These are phyloP conservation scores for Taenioides sp. DNA, from an alignment of 2,797 vertebrate genomes.

Conservation along the genomic window DNA sequence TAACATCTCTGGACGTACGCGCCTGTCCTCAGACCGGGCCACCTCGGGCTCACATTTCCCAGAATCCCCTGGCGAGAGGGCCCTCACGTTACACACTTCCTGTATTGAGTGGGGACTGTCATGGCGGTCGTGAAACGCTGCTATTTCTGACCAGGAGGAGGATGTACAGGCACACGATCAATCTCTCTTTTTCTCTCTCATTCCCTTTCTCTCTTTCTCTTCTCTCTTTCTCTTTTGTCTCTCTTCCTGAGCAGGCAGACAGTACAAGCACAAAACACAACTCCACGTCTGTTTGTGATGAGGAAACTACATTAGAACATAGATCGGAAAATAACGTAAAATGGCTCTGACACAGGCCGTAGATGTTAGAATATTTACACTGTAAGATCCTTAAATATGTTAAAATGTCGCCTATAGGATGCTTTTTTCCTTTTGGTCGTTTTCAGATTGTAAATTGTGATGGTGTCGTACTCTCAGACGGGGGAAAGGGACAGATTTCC, in stretches of 20 bases:
- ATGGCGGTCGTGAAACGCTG: slow-evolving; percentile 68
- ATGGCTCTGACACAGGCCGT: too few relatives aligned
- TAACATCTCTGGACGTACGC: background rate
- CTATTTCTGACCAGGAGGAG: slow-evolving; percentile 74
- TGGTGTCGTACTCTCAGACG: too few relatives aligned
- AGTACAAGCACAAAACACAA: too few relatives aligned
- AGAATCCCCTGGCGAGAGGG: slow-evolving; percentile 60
- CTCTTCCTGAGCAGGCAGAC: slow-evolving; percentile 23
- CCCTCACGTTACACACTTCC: slow-evolving; percentile 71
- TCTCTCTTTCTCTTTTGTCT: background rate
- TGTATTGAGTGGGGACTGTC: slow-evolving; percentile 74
- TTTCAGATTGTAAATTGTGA: too few relatives aligned
- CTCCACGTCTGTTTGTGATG: too few relatives aligned
- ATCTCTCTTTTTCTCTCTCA: slow-evolving; percentile 59
- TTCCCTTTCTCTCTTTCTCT: slow-evolving; percentile 40
- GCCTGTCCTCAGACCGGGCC: slow-evolving; percentile 31
- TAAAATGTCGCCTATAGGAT: too few relatives aligned
- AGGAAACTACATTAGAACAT: too few relatives aligned
- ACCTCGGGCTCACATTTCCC: slow-evolving; percentile 64
- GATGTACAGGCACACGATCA: slow-evolving; percentile 57
- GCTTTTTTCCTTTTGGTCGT: too few relatives aligned
- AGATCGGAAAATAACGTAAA: too few relatives aligned
- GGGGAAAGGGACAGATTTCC: too few relatives aligned
- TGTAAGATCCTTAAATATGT: too few relatives aligned
- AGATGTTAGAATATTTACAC: too few relatives aligned